These are phyloP conservation scores for Enteromius anoplus DNA, from an alignment of 2,797 vertebrate genomes.

Conservation along the genomic window DNA sequence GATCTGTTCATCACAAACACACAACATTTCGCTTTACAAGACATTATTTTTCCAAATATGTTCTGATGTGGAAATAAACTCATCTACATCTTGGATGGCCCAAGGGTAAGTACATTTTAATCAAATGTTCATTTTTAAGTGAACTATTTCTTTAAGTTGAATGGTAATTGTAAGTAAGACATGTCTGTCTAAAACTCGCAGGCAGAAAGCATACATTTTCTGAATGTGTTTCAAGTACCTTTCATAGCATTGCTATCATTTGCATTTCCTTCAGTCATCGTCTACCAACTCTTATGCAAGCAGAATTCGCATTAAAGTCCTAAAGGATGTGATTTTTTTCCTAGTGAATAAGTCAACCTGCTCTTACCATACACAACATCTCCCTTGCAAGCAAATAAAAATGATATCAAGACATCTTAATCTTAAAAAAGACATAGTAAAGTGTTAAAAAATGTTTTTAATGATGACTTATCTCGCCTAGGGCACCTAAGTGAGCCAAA, in stretches of 20 bases:
- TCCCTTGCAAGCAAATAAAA: neutral
- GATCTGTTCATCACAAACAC: neutral
- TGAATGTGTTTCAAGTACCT: neutral
- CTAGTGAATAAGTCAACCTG: neutral
- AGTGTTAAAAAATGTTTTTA: neutral
- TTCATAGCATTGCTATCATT: neutral
- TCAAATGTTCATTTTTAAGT: neutral
- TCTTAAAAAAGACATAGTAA: neutral
- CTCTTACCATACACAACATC: neutral
- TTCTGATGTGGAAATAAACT: neutral
- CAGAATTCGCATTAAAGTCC: neutral
- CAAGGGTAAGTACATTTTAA: neutral
- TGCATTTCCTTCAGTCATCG: neutral
- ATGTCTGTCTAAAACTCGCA: neutral
- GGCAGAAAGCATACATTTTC: conserved; percentile 14
- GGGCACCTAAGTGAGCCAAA: neutral
- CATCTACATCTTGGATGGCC: neutral
- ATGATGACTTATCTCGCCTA: neutral
- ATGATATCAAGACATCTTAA: neutral
- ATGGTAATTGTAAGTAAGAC: neutral
- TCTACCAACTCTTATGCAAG: neutral
- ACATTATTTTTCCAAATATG: neutral
- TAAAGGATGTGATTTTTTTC: neutral
- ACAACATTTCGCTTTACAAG: neutral
- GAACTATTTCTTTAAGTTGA: neutral